Conservation (phyloP, 2,797 vertebrate species). For the Microchirus variegatus region DNA sequence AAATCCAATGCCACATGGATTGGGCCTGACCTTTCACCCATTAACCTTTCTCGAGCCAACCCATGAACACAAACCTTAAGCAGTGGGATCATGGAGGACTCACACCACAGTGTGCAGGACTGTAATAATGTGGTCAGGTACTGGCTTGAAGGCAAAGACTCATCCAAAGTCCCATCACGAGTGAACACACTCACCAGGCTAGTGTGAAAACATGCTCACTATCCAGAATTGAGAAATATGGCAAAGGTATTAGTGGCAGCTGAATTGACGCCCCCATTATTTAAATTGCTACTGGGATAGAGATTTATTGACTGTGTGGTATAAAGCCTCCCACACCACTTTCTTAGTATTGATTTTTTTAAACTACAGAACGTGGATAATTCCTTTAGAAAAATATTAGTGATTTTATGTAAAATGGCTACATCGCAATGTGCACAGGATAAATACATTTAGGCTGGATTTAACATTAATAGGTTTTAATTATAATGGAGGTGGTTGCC, state of each 20-base stretch:
- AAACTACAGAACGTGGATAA: constrained; percentile 37
- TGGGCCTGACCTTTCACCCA: constrained; percentile 44
- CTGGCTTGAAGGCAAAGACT: constrained; percentile 19
- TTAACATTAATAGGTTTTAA: background rate
- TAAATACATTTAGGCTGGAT: background rate
- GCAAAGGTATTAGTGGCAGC: constrained; percentile 49
- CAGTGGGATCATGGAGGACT: constrained; percentile 6
- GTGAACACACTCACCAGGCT: constrained; percentile 27
- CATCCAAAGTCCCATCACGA: constrained; percentile 21
- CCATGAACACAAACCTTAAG: constrained; percentile 41
- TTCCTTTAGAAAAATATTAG: constrained; percentile 35
- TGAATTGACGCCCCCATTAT: constrained; percentile 59
- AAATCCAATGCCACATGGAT: constrained; percentile 9
- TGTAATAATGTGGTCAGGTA: constrained; percentile 24
- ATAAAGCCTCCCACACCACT: constrained; percentile 37
- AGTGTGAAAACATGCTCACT: constrained; percentile 46
- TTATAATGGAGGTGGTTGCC: background rate
- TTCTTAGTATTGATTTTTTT: constrained; percentile 48
- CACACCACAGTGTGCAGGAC: constrained; percentile 18
- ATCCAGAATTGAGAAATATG: constrained; percentile 44
- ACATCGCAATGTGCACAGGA: background rate
- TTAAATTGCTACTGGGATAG: constrained; percentile 54
- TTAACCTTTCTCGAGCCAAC: constrained; percentile 48
- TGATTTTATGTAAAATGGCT: constrained; percentile 8
- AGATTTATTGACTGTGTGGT: constrained; percentile 50